phyloP scores from a whole-genome alignment of 1,140 invertebrate species.

The Megathymus violae region DNA sequence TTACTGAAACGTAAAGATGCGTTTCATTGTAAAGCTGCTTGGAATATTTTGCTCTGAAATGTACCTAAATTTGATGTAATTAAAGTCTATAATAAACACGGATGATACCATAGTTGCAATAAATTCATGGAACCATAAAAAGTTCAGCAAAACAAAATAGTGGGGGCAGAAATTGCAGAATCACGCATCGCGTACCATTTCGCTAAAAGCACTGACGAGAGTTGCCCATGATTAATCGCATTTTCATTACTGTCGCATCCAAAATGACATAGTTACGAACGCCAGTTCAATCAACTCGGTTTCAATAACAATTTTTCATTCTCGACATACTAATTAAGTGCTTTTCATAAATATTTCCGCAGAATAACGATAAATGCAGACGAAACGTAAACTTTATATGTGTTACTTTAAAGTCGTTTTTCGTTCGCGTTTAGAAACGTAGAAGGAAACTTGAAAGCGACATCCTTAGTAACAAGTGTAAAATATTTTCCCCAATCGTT shows the following conservation, averaged over 20 bases:
- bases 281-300: conserved; percentile 80
- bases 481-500: conserved; percentile 82
- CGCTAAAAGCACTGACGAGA: conserved; percentile 62
- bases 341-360: conserved; percentile 77
- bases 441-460: conserved; percentile 71
- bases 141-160: conserved; percentile 45
- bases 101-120: conserved; percentile 5
- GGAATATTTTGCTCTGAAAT: too few relatives aligned
- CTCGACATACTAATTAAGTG: conserved; percentile 83
- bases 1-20: not conserved
- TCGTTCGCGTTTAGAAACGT: conserved; percentile 39
- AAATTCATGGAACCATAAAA: conserved; percentile 29
- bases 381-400: conserved; percentile 50
- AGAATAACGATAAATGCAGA: conserved; percentile 36
- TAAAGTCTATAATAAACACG: not conserved
- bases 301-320: conserved; percentile 84
- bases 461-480: conserved; percentile 83
- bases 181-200: conserved; percentile 60
- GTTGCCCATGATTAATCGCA: conserved; percentile 69
- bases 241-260: conserved; percentile 79
- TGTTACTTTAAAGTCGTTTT: conserved; percentile 45
- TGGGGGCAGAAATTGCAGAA: conserved; percentile 55
- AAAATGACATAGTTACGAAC: conserved; percentile 82
- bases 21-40: too few relatives aligned
- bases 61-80: too few relatives aligned